Base-by-base conservation (phyloP, 2,113 vertebrate species). In the Cnemophilus loriae region DNA sequence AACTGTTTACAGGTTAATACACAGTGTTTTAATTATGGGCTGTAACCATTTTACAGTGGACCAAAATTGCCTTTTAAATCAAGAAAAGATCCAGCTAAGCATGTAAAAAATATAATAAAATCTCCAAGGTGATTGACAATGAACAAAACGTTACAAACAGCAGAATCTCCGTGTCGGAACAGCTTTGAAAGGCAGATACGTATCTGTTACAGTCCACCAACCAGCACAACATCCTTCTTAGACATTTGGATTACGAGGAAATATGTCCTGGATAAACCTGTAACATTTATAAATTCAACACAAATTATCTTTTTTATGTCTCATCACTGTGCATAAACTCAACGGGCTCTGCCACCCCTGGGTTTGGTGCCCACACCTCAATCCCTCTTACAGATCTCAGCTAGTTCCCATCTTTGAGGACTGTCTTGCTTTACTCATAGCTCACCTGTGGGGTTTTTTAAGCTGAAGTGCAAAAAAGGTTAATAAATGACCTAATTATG, bases 401-500 rank as follows among this genome's bases (percentile, higher is more conserved):
- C 35, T 9, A 18, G n/a, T 35, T 69, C 56, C 1, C 9, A 49
- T 9, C 22, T 67, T 82, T 71, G 71, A 75, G 80, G 61, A 50
- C 73, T 89, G 5, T 10, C 89, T 65, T 53, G 60, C 56, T 87
- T 93, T 74, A 53, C 61, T 35, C 44, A 27, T 27, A 76, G 71
- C 65, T 96, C 93, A 92, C 64, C 57, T 78, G 80, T 50, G 81
- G 77, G 39, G 1, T 7, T 64, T 75, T 78, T 65, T 57, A 89
- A 89, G 76, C 56, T 76, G 84, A 93, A 92, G 80, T 73, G 23
- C 68, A 74, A 71, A 86, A 93, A 93, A 78, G 69, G 86, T 95
- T 96, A 95, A 93, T 93, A 96, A 96, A 84, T 73, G 73, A 84
- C 83, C 92, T 84, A 89, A 96, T 92, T 93, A 93, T 71, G 73